Percentiles rank a stretch among this genome's conserved stretches.
Evolutionary conservation across 2,797 vertebrate species (phyloP).

Genomic region (Myotis planiceps): DNA sequence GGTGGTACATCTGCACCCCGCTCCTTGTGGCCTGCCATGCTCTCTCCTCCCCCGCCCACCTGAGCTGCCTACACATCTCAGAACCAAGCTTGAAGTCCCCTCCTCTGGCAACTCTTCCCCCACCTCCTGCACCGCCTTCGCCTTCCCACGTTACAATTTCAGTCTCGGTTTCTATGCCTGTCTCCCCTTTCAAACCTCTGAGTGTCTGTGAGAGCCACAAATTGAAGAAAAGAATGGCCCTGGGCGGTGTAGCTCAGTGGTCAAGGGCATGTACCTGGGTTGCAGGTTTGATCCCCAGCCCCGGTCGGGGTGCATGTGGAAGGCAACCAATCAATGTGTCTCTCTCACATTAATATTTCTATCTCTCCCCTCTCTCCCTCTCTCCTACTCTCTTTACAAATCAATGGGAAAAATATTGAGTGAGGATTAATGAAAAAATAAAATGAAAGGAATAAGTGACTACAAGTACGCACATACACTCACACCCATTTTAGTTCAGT

Average conservation of each 20-base stretch:
- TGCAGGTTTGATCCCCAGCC: too few relatives aligned
- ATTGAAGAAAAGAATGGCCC: background rate
- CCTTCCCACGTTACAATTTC: background rate
- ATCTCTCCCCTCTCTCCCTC: too few relatives aligned
- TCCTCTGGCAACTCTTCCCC: background rate
- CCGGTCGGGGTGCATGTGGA: too few relatives aligned
- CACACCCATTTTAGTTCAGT: background rate
- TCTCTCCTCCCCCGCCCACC: background rate
- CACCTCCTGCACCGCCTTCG: background rate
- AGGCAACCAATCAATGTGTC: too few relatives aligned
- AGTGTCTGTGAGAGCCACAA: background rate
- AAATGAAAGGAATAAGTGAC: background rate
- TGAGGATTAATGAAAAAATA: too few relatives aligned
- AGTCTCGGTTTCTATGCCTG: background rate
- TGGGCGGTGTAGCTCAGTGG: too few relatives aligned
- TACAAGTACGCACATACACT: background rate
- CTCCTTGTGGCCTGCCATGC: background rate
- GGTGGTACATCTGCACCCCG: rapidly evolving
- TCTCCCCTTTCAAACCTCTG: background rate
- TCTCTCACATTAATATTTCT: too few relatives aligned
- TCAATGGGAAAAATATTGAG: too few relatives aligned
- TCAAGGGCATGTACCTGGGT: too few relatives aligned
- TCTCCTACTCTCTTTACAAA: too few relatives aligned
- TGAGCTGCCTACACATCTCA: background rate
- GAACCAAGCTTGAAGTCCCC: background rate